phyloP scores from a whole-genome alignment of 2,888 invertebrate genomes.

The Drosophila neutralis region DNA sequence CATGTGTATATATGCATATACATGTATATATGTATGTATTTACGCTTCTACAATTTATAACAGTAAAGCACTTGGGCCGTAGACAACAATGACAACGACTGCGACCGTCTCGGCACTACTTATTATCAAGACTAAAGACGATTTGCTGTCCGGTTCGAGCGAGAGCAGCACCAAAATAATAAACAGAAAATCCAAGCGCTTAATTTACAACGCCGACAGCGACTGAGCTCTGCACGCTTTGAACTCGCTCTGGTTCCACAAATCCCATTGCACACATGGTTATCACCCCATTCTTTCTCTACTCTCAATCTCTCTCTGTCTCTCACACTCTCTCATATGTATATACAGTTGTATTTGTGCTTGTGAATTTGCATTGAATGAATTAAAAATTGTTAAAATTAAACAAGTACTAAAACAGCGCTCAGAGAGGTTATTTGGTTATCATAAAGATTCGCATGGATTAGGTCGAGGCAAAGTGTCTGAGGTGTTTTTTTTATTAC shows the following conservation, averaged over 20 bases:
- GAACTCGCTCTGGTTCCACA: conserved; percentile 52
- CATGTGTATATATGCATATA: not conserved
- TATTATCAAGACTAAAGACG: conserved; percentile 76
- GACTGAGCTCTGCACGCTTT: conserved; percentile 36
- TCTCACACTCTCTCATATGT: not conserved
- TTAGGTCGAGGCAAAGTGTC: conserved; percentile 29
- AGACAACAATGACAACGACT: conserved; percentile 26
- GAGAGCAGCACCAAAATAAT: conserved; percentile 51
- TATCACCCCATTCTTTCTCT: conserved; percentile 36
- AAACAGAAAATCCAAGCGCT: conserved; percentile 37
- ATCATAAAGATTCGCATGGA: conserved; percentile 30
- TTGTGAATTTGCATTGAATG: conserved; percentile 70
- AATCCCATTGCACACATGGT: conserved; percentile 66
- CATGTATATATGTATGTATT: not conserved
- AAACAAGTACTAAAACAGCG: conserved; percentile 30
- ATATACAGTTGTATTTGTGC: conserved; percentile 10
- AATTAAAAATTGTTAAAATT: conserved; percentile 70
- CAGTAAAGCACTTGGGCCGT: conserved; percentile 39
- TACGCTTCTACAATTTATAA: conserved; percentile 28
- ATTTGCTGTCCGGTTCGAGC: conserved; percentile 40
- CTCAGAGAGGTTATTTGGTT: conserved; percentile 42
- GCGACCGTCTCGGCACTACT: conserved; percentile 50
- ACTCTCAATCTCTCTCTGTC: conserved; percentile 1
- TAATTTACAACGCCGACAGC: conserved; percentile 57
- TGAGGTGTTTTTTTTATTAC: conserved; percentile 34